phyloP scores from a whole-genome alignment of 2,797 vertebrate species.

The Myripristis murdjan region DNA sequence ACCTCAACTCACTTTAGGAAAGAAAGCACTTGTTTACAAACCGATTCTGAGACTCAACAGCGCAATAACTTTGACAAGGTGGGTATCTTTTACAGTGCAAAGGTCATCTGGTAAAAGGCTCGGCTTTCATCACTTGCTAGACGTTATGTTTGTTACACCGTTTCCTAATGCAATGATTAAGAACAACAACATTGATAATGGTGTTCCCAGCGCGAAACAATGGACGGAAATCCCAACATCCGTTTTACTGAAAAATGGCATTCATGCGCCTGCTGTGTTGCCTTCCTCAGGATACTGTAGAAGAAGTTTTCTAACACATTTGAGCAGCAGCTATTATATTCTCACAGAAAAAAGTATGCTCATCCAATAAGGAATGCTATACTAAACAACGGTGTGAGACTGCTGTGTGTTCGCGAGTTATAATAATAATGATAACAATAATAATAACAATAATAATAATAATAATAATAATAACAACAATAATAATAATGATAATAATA shows the following conservation, averaged over 20 bases:
- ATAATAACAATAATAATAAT: no score
- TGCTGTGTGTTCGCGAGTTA: no score
- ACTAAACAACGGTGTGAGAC: no score
- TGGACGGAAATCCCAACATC: slow-evolving; percentile 85
- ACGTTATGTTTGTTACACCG: slow-evolving; percentile 76
- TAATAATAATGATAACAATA: no score
- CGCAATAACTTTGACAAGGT: no score
- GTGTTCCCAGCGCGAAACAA: slow-evolving; percentile 85
- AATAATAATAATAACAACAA: no score
- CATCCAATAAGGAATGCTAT: not conserved
- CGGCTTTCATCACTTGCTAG: slow-evolving; percentile 72
- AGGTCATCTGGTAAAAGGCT: slow-evolving; percentile 71
- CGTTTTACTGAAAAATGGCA: slow-evolving; percentile 81
- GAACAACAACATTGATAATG: slow-evolving; percentile 80
- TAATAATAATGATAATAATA: no score
- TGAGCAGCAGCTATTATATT: slow-evolving; percentile 52
- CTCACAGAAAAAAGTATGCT: not conserved
- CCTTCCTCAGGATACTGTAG: slow-evolving; percentile 78
- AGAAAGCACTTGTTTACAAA: no score
- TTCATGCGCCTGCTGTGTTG: slow-evolving; percentile 74
- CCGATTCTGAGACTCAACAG: no score
- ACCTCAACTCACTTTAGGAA: no score
- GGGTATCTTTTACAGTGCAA: slow-evolving; percentile 26
- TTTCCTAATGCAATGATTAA: slow-evolving; percentile 82
- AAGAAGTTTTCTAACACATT: slow-evolving; percentile 76